Conservation (phyloP, 1,140 invertebrate genomes). For the Mercenaria mercenaria region DNA sequence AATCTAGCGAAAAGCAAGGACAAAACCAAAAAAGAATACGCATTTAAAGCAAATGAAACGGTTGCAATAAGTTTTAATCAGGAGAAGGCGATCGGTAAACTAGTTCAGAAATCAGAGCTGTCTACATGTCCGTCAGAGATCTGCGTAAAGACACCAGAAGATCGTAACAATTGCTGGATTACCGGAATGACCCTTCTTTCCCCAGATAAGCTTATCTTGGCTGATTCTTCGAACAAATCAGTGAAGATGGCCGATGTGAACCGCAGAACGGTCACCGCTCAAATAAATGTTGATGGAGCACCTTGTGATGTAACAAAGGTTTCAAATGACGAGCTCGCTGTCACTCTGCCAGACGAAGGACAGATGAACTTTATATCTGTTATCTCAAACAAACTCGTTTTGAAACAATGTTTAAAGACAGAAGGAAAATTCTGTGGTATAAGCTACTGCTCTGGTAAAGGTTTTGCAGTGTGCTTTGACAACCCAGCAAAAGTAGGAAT, state of each 20-base stretch:
- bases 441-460: neutral
- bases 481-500: neutral
- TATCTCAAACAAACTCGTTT: neutral
- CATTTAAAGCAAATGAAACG: neutral
- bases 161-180: neutral
- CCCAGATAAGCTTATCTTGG: neutral
- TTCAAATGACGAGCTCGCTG: neutral
- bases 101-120: neutral
- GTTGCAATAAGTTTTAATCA: neutral
- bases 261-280: neutral
- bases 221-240: neutral
- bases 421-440: neutral
- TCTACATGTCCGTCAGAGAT: neutral
- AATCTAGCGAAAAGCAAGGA: neutral
- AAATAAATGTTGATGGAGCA: neutral
- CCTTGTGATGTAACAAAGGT: neutral
- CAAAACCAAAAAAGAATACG: neutral
- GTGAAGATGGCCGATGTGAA: neutral
- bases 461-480: neutral
- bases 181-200: neutral
- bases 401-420: neutral
- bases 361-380: neutral
- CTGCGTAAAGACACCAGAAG: neutral
- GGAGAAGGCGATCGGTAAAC: neutral
- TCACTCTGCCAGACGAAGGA: neutral